Conservation (phyloP, 2,888 invertebrate genomes). For the Nebria brevicollis region DNA sequence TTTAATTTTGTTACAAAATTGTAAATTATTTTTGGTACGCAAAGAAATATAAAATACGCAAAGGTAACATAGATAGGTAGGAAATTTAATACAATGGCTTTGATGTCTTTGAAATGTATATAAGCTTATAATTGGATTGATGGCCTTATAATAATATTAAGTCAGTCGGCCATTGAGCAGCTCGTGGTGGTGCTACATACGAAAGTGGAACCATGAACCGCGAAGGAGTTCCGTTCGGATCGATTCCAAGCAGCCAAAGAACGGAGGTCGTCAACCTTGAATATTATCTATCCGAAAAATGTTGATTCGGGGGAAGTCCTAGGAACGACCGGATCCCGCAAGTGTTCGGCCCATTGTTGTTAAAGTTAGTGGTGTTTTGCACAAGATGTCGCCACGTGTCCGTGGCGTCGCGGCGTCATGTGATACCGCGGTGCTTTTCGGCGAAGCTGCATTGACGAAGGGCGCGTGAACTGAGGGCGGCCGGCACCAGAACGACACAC, state of each 20-base stretch:
- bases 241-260: constrained; percentile 17
- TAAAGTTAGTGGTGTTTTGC: constrained; percentile 30
- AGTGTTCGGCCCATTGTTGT: constrained; percentile 20
- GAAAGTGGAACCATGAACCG: constrained; percentile 23
- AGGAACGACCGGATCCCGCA: neutral
- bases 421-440: constrained; percentile 28
- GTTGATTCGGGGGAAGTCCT: constrained; percentile 20
- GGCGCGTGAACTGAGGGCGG: constrained; percentile 46
- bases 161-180: neutral
- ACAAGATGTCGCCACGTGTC: constrained; percentile 32
- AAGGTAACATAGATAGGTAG: neutral
- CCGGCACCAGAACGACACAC: constrained; percentile 49
- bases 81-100: neutral
- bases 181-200: neutral
- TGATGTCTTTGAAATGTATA: neutral
- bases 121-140: constrained; percentile 10
- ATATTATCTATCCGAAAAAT: constrained; percentile 34
- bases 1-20: no score
- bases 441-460: constrained; percentile 52
- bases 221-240: constrained; percentile 17
- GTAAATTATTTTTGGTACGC: no score
- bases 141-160: constrained; percentile 1
- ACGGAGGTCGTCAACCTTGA: constrained; percentile 29
- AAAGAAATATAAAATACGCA: no score
- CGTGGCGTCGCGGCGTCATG: constrained; percentile 10